Conservation (phyloP, 2,888 invertebrate genomes). For the Acrobasis suavella region DNA sequence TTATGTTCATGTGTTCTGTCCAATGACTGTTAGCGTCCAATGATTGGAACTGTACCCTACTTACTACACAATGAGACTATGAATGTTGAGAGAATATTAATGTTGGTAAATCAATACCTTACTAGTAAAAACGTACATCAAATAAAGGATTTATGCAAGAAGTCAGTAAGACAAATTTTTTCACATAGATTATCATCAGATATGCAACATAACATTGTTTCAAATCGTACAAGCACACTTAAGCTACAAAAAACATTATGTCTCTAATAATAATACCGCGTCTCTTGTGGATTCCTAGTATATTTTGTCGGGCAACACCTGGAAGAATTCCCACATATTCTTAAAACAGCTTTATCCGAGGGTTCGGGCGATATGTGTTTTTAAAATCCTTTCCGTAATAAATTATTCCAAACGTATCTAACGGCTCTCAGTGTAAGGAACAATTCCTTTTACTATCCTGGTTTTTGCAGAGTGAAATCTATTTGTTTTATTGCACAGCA, state of each 20-base stretch:
- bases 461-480: slow-evolving; percentile 33
- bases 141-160: no score
- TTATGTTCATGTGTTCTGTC: no score
- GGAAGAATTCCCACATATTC: slow-evolving; percentile 73
- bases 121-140: no score
- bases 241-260: slow-evolving; percentile 7
- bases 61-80: no score
- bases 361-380: slow-evolving; percentile 70
- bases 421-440: slow-evolving; percentile 59
- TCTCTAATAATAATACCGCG: slow-evolving; percentile 16
- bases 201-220: neutral
- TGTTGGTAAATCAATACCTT: no score
- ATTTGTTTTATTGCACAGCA: slow-evolving; percentile 24
- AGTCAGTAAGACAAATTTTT: no score
- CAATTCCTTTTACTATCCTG: slow-evolving; percentile 55
- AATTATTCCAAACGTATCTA: slow-evolving; percentile 67
- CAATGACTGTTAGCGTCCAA: no score
- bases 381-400: slow-evolving; percentile 76
- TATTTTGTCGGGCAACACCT: slow-evolving; percentile 59
- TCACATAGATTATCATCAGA: no score
- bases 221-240: neutral
- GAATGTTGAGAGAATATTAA: no score
- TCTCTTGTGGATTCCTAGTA: slow-evolving; percentile 36
- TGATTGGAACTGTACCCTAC: no score
- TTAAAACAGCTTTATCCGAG: slow-evolving; percentile 70